phyloP scores from a whole-genome alignment of 2,888 invertebrate genomes.

The Pollenia griseotomentosa region DNA sequence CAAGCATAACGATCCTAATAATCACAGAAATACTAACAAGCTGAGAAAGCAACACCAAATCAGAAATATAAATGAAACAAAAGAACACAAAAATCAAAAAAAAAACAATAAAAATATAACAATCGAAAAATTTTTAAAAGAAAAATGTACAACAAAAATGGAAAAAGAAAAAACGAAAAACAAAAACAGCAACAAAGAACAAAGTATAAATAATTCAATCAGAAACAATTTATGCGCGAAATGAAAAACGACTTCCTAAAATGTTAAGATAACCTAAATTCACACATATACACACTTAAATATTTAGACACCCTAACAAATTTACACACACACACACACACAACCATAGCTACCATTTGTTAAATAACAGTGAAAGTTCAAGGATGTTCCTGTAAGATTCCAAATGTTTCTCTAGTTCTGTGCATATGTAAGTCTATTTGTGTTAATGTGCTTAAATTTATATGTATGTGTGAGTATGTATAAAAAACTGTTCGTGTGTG shows the following conservation, averaged over 20 bases:
- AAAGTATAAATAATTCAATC: conserved; percentile 74
- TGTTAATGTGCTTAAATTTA: not conserved
- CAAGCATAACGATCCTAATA: conserved; percentile 77
- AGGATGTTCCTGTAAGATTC: conserved; percentile 12
- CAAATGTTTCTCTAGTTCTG: not conserved
- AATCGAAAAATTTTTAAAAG: conserved; percentile 22
- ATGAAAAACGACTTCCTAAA: conserved; percentile 74
- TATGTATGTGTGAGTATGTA: not conserved
- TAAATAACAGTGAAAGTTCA: conserved; percentile 20
- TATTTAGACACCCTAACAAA: not conserved
- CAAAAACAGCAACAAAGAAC: conserved; percentile 29
- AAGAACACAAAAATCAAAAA: conserved; percentile 37
- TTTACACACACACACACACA: not conserved
- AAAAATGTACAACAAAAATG: conserved; percentile 31
- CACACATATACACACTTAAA: conserved; percentile 2
- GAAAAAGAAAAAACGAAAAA: conserved; percentile 32
- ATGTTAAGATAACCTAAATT: conserved; percentile 66
- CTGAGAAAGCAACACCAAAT: conserved; percentile 73
- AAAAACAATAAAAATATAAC: conserved; percentile 36
- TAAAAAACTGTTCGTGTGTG: not conserved
- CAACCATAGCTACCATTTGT: not conserved
- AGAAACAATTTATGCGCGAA: conserved; percentile 75
- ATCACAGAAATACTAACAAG: conserved; percentile 74
- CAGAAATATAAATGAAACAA: conserved; percentile 72
- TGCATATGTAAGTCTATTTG: not conserved